Evolutionary conservation across 2,888 invertebrate species (phyloP).

Genomic region (Nephrotoma guestfalica): DNA sequence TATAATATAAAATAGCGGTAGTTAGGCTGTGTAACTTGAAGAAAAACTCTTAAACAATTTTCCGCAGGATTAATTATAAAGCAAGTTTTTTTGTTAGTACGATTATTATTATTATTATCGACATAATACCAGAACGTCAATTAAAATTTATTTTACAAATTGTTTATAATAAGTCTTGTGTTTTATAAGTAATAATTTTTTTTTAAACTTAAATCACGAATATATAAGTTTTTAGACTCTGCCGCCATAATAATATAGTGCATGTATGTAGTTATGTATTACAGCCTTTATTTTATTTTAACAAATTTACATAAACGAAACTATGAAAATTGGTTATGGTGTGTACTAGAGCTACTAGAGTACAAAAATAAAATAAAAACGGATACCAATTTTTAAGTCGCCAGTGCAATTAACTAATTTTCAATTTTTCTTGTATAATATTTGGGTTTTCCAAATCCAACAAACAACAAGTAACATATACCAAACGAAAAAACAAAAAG

Average conservation of each 20-base stretch:
- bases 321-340: neutral
- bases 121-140: neutral
- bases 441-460: neutral
- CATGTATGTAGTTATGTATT: neutral
- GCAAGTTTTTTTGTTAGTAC: neutral
- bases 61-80: neutral
- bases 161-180: neutral
- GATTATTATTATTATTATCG: neutral
- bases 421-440: neutral
- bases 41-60: neutral
- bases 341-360: neutral
- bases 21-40: neutral
- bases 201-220: neutral
- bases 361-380: neutral
- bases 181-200: neutral
- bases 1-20: neutral
- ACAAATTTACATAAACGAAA: neutral
- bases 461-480: neutral
- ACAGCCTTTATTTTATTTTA: neutral
- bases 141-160: neutral
- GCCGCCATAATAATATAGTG: neutral
- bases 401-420: neutral
- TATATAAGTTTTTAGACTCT: neutral
- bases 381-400: neutral
- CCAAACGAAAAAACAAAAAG: neutral